These are phyloP conservation scores for Lucinisca nassula DNA, from an alignment of 2,888 invertebrate genomes.

Conservation along the genomic window DNA sequence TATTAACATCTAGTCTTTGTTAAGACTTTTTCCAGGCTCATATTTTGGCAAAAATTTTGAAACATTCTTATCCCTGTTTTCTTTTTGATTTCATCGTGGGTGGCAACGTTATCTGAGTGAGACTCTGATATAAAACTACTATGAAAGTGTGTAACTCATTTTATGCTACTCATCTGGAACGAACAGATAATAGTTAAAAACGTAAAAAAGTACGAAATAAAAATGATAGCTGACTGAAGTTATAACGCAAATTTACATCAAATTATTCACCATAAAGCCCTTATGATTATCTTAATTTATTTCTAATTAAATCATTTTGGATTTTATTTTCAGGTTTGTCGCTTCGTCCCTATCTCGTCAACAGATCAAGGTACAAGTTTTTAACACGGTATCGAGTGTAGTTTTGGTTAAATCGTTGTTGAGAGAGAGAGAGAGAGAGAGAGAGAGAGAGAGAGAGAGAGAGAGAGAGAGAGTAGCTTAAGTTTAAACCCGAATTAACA, in stretches of 20 bases:
- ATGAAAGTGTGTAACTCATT: conserved; percentile 67
- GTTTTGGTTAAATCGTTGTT: neutral
- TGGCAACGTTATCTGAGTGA: conserved; percentile 36
- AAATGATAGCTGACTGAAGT: neutral
- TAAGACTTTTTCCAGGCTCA: too few species aligned
- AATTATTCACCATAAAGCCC: conserved; percentile 5
- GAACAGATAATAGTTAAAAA: conserved; percentile 11
- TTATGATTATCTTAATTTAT: conserved; percentile 17
- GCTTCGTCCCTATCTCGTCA: neutral
- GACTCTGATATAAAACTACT: conserved; percentile 66
- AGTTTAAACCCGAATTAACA: too few species aligned
- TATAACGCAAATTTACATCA: conserved; percentile 19
- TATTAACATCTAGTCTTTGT: too few species aligned
- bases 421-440: too few species aligned
- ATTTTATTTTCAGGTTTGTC: neutral
- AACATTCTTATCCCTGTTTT: neutral
- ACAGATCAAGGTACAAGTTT: neutral
- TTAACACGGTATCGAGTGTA: neutral
- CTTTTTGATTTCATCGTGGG: conserved; percentile 42
- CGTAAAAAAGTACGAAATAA: conserved; percentile 4
- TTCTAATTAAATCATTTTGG: conserved; percentile 15
- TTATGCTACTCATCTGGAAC: conserved; percentile 51
- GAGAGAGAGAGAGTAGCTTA: too few species aligned
- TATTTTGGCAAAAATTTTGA: neutral
- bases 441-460: too few species aligned